Conservation (phyloP, 2,797 vertebrate species). For the Argya squamiceps region DNA sequence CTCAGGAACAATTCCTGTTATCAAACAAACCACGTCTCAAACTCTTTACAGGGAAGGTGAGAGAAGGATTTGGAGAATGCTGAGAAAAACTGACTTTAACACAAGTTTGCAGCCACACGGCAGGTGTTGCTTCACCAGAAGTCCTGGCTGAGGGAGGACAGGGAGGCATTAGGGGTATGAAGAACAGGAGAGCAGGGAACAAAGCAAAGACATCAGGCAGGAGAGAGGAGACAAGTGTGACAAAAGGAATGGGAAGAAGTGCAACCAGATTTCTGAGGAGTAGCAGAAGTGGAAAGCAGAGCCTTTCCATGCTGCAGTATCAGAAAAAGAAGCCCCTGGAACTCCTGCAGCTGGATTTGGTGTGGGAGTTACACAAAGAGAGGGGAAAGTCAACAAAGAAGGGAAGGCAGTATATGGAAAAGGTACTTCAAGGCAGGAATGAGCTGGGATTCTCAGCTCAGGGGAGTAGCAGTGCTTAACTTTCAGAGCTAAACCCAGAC, state of each 20-base stretch:
- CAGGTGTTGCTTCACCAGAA: background rate
- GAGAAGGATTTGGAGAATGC: background rate
- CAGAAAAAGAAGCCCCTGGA: background rate
- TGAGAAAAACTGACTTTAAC: background rate
- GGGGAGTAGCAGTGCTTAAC: background rate
- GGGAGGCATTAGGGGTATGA: accelerated
- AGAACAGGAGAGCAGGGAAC: background rate
- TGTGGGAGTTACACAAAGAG: background rate
- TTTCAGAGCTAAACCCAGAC: background rate
- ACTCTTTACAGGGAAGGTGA: background rate
- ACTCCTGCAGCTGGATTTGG: background rate
- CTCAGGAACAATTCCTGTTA: background rate
- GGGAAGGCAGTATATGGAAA: background rate
- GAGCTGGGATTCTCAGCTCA: background rate
- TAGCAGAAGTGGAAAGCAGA: background rate
- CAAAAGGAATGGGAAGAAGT: background rate
- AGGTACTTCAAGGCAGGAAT: background rate
- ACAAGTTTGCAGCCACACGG: background rate
- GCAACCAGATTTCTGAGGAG: background rate
- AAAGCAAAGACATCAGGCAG: background rate
- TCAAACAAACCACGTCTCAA: background rate
- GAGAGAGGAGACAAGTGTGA: accelerated
- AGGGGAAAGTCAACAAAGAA: accelerated
- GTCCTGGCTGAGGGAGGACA: background rate
- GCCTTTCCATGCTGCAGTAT: background rate